Evolutionary conservation across 92 coral and sea anemone species (phyloP).

Genomic region (Hydrozoanthus gracilis): DNA sequence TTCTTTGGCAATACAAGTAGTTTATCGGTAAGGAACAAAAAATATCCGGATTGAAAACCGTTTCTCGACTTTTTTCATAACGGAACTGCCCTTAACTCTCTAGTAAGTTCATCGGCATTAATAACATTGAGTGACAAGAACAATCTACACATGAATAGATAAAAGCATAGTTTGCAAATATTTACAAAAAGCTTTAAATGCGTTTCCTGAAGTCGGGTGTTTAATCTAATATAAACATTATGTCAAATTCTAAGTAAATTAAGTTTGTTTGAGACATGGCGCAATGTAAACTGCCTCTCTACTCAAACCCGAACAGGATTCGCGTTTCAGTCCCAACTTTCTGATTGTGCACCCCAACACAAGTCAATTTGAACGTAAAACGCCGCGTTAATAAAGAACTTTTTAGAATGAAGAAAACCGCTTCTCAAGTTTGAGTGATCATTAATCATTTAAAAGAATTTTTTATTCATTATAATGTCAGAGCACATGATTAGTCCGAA

Average conservation of each 20-base stretch:
- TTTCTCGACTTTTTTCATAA: neutral
- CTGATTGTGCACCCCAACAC: neutral
- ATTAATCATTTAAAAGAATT: too few relatives aligned
- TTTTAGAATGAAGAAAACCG: too few relatives aligned
- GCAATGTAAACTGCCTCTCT: neutral
- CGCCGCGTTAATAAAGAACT: too few relatives aligned
- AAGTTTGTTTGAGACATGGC: neutral
- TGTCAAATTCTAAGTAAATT: slow-evolving; percentile 1
- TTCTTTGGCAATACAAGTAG: too few relatives aligned
- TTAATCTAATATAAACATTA: neutral
- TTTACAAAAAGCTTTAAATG: slow-evolving; percentile 3
- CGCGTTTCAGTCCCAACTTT: neutral
- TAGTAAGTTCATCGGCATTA: neutral
- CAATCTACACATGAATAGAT: neutral
- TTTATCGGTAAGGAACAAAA: too few relatives aligned
- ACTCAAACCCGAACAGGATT: neutral
- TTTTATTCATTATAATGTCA: too few relatives aligned
- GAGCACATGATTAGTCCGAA: too few relatives aligned
- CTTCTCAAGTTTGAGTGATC: too few relatives aligned
- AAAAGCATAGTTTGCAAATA: slow-evolving; percentile 19
- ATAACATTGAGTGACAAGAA: neutral
- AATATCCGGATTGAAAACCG: too few relatives aligned
- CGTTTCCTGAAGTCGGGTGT: neutral
- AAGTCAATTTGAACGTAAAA: too few relatives aligned
- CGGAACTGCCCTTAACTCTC: neutral